Conservation (phyloP, 2,888 invertebrate genomes). For the Amiota communis region DNA sequence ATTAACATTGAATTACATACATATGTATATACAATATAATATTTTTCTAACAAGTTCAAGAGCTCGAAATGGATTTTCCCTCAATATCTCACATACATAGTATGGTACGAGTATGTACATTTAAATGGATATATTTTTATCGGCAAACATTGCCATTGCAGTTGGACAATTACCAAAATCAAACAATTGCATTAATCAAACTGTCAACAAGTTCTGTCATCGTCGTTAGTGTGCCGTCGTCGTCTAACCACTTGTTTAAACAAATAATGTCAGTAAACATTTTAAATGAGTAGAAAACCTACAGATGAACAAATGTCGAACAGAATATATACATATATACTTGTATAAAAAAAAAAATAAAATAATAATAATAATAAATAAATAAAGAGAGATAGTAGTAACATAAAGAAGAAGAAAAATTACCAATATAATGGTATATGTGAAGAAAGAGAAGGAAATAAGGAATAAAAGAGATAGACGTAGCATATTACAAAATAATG, state of each 20-base stretch:
- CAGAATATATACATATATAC: not conserved
- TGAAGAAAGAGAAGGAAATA: not conserved
- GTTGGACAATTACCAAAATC: constrained; percentile 9
- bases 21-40: too few relatives aligned
- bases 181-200: constrained; percentile 31
- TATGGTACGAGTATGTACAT: too few relatives aligned
- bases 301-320: not conserved
- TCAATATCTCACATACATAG: not conserved
- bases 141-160: not conserved
- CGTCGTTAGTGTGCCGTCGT: not conserved
- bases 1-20: not conserved
- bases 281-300: constrained; percentile 16
- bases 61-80: constrained; percentile 6
- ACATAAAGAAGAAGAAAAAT: not conserved
- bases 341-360: not conserved
- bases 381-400: not conserved
- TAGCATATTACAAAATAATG: constrained; percentile 50
- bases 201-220: constrained; percentile 29
- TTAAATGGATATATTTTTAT: not conserved
- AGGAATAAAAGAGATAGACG: constrained; percentile 21
- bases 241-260: constrained; percentile 31
- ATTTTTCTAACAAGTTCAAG: constrained; percentile 1
- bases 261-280: constrained; percentile 32
- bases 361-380: too few relatives aligned
- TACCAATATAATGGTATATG: too few relatives aligned